Percentiles rank a stretch among this genome's conserved stretches.
These are phyloP conservation scores for Philereme transversata DNA, from an alignment of 2,888 invertebrate genomes.

Conservation along the genomic window DNA sequence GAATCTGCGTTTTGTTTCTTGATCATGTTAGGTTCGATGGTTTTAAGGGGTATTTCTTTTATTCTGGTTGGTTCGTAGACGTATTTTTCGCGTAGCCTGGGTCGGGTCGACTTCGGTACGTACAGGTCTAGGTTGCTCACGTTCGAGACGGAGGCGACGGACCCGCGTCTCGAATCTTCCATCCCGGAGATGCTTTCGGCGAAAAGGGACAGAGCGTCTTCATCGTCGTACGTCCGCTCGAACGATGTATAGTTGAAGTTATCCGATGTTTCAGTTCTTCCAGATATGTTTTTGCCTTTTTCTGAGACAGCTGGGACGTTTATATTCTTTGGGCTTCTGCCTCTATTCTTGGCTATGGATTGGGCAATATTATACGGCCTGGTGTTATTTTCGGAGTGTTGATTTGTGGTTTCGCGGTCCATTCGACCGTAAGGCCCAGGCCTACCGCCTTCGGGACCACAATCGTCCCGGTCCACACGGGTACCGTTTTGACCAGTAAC, in stretches of 20 bases:
- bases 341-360: not conserved
- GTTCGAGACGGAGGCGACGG: conserved; percentile 1
- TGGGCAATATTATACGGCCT: not conserved
- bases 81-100: conserved; percentile 8
- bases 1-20: conserved; percentile 23
- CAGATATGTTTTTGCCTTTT: not conserved
- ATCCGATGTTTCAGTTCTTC: conserved; percentile 8
- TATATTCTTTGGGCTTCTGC: not conserved
- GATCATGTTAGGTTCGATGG: conserved; percentile 7
- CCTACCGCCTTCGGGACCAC: not conserved
- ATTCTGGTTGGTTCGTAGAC: conserved; percentile 21
- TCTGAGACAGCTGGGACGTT: not conserved
- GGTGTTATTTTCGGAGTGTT: not conserved
- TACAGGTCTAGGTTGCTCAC: conserved; percentile 8
- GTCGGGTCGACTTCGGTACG: conserved; percentile 1
- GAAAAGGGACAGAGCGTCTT: conserved; percentile 68
- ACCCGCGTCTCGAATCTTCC: conserved; percentile 48
- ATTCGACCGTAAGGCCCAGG: not conserved
- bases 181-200: conserved; percentile 70
- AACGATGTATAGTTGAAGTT: conserved; percentile 27
- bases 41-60: not conserved
- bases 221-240: conserved; percentile 55
- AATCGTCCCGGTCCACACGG: not conserved
- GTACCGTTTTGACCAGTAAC: too few species aligned
- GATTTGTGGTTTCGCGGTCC: not conserved